These are phyloP conservation scores for Beroe forskalii DNA, from an alignment of 37 sponge, comb jelly and placozoan species.

Conservation along the genomic window DNA sequence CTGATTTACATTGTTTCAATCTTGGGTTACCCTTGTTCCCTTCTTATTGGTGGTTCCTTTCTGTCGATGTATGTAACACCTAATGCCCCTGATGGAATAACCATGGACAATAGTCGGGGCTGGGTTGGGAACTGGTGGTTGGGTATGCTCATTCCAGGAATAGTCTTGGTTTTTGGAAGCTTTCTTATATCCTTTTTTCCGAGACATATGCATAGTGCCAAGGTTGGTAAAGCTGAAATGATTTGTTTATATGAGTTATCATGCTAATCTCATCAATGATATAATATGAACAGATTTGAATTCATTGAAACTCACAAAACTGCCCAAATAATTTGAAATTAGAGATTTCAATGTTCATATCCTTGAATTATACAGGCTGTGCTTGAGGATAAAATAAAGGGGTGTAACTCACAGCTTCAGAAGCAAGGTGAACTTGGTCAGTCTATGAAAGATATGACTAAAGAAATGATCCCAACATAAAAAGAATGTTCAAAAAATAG, in stretches of 20 bases:
- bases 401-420: no score
- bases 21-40: conserved; percentile 4
- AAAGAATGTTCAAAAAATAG: no score
- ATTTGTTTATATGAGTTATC: no score
- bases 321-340: no score
- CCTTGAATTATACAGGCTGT: no score
- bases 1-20: conserved; percentile 21
- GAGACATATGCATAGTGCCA: conserved; percentile 39
- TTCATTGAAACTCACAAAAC: no score
- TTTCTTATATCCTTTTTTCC: conserved; percentile 13
- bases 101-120: not conserved
- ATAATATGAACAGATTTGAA: no score
- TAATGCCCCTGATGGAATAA: conserved; percentile 3
- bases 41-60: not conserved
- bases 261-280: no score
- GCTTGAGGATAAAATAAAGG: conserved; percentile 19
- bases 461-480: conserved; percentile 53
- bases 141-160: conserved; percentile 33
- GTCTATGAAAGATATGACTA: conserved; percentile 41
- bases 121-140: conserved; percentile 58
- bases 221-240: not conserved
- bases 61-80: conserved; percentile 17
- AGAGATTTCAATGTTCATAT: no score
- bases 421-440: conserved; percentile 28
- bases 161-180: not conserved